These are phyloP conservation scores for Brachionichthys hirsutus DNA, from an alignment of 2,113 vertebrate species.

Conservation along the genomic window DNA sequence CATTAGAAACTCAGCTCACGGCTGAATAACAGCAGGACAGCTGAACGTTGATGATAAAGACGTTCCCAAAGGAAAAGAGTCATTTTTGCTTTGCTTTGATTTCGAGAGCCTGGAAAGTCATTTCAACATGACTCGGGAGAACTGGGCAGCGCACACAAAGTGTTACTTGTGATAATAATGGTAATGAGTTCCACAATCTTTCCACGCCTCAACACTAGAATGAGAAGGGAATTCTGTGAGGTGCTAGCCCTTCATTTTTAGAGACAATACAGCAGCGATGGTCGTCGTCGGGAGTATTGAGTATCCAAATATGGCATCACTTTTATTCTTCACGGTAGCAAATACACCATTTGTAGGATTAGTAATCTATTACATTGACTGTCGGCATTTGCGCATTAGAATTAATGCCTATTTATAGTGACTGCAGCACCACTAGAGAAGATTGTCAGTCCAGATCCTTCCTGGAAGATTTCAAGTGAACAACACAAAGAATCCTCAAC, in stretches of 20 bases:
- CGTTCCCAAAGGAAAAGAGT: neutral
- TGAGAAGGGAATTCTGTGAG: neutral
- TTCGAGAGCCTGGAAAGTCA: slow-evolving; percentile 9
- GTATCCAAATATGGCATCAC: slow-evolving; percentile 3
- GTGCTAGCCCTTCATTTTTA: neutral
- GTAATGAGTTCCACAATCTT: neutral
- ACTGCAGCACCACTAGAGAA: neutral
- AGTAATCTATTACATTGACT: neutral
- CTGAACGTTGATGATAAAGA: neutral
- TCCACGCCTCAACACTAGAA: neutral
- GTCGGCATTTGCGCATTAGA: neutral
- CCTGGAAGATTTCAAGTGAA: slow-evolving; percentile 14
- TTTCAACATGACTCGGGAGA: neutral
- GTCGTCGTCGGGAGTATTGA: neutral
- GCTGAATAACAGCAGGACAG: slow-evolving; percentile 14
- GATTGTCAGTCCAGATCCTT: slow-evolving; percentile 2
- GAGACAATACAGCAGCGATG: neutral
- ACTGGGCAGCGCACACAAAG: neutral
- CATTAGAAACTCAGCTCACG: neutral
- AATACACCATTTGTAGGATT: slow-evolving; percentile 3
- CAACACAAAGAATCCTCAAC: slow-evolving; percentile 18
- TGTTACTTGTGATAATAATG: neutral
- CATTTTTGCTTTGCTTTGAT: neutral
- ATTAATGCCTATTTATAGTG: too few species aligned
- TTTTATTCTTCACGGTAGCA: slow-evolving; percentile 35